Evolutionary conservation across 2,888 invertebrate species (phyloP).

Genomic region (Augochlorella aurata): DNA sequence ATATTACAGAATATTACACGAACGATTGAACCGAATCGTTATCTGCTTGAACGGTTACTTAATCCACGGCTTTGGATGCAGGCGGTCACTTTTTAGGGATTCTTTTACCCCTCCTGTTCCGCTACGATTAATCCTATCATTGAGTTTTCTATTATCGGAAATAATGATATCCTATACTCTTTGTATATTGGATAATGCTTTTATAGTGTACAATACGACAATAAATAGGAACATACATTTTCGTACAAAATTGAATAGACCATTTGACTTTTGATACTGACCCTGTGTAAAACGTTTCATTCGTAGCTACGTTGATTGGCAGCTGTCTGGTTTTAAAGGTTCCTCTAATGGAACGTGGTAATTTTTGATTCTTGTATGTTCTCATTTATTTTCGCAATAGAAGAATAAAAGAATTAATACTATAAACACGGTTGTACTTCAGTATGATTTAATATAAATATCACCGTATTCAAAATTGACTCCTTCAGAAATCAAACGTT

Average conservation of each 20-base stretch:
- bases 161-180: background rate
- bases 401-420: too few species aligned
- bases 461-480: background rate
- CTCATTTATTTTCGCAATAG: too few species aligned
- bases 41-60: slow-evolving; percentile 31
- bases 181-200: background rate
- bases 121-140: background rate
- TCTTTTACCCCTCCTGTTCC: background rate
- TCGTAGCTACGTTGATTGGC: too few species aligned
- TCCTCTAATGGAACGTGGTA: too few species aligned
- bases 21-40: slow-evolving; percentile 54
- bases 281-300: too few species aligned
- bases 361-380: too few species aligned
- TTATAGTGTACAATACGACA: background rate
- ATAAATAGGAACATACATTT: background rate
- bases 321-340: too few species aligned
- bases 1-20: slow-evolving; percentile 62
- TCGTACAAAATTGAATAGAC: too few species aligned
- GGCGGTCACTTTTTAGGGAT: background rate
- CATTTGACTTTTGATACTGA: too few species aligned
- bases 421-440: background rate
- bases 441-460: background rate
- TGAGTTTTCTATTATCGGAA: background rate
- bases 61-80: slow-evolving; percentile 26
- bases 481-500: background rate